Conservation (phyloP, 2,888 invertebrate genomes). For the Mythimna loreyi region DNA sequence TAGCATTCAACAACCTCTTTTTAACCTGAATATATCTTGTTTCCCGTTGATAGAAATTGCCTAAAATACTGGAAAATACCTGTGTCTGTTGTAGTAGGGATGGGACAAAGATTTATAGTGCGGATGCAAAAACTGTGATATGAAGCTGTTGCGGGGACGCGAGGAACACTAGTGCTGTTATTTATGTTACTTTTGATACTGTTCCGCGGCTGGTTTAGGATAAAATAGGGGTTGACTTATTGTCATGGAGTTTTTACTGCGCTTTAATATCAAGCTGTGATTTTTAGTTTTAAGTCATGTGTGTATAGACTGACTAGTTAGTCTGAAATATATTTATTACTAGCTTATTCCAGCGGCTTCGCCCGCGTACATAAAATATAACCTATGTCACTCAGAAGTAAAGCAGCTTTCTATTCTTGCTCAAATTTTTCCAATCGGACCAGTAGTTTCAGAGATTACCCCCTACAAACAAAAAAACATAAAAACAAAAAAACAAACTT, state of each 20-base stretch:
- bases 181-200: constrained; percentile 49
- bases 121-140: constrained; percentile 61
- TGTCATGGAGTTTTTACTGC: neutral
- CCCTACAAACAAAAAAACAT: no score
- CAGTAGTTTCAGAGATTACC: no score
- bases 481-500: no score
- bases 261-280: neutral
- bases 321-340: no score
- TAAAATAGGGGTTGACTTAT: constrained; percentile 22
- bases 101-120: constrained; percentile 40
- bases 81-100: neutral
- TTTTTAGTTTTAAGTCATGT: no score
- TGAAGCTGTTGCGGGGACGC: constrained; percentile 31
- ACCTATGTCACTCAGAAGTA: no score
- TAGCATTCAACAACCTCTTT: neutral
- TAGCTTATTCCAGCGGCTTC: no score
- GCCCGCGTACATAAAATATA: no score
- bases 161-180: constrained; percentile 35
- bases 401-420: no score
- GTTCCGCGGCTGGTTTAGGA: constrained; percentile 27
- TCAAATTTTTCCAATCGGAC: no score
- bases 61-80: constrained; percentile 29
- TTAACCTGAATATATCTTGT: neutral
- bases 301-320: no score
- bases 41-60: constrained; percentile 18